Evolutionary conservation across 2,797 vertebrate genomes (phyloP).

Genomic region (Arnoldichthys spilopterus): DNA sequence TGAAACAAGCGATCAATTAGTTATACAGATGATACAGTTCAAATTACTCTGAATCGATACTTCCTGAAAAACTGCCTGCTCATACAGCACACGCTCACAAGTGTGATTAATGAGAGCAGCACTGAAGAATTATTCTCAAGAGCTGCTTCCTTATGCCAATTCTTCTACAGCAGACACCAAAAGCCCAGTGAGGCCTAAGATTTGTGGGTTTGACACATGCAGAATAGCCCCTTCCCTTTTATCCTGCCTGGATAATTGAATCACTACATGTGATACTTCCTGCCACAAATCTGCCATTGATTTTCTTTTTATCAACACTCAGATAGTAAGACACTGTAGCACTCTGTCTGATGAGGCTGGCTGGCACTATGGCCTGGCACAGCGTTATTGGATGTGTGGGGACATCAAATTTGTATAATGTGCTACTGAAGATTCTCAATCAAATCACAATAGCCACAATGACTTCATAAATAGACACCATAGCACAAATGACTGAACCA

Average conservation of each 20-base stretch:
- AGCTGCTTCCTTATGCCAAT: conserved; percentile 52
- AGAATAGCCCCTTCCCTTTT: conserved; percentile 38
- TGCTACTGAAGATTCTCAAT: conserved; percentile 23
- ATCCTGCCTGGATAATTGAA: conserved; percentile 51
- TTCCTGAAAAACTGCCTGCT: conserved; percentile 51
- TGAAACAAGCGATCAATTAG: conserved; percentile 60
- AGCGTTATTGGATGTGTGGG: background rate
- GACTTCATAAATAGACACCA: background rate
- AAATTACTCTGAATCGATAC: conserved; percentile 72
- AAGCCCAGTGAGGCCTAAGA: conserved; percentile 34
- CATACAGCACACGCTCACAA: conserved; percentile 50
- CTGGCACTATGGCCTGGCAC: conserved; percentile 20
- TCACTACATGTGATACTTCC: conserved; percentile 56
- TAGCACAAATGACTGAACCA: no score
- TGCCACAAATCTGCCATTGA: conserved; percentile 72
- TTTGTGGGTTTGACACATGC: conserved; percentile 45
- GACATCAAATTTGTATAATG: conserved; percentile 29
- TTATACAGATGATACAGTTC: conserved; percentile 69
- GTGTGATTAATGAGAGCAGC: conserved; percentile 65
- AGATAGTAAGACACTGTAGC: conserved; percentile 50
- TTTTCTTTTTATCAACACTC: conserved; percentile 71
- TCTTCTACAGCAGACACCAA: conserved; percentile 17
- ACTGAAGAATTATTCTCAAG: conserved; percentile 63
- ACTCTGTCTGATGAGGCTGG: conserved; percentile 54
- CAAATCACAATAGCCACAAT: background rate